Percentiles rank a stretch among this genome's conserved stretches.
Conservation (phyloP, 2,113 vertebrate genomes). For the Seriola dumerili region DNA sequence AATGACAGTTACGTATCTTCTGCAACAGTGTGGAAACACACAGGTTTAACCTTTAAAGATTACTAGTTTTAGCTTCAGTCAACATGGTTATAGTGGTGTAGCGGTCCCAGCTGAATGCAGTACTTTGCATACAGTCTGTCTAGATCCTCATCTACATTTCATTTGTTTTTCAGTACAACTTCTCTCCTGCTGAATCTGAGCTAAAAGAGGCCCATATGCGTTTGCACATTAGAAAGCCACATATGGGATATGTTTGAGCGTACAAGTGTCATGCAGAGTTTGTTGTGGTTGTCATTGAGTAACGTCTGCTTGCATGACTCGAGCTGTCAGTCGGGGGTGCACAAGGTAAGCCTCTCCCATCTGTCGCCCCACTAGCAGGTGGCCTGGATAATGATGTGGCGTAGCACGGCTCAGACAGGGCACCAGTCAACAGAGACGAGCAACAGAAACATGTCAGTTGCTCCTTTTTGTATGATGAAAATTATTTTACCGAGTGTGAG, state of each 20-base stretch:
- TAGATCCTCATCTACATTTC: neutral
- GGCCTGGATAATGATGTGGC: slow-evolving; percentile 70
- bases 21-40: neutral
- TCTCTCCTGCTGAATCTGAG: slow-evolving; percentile 8
- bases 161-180: slow-evolving; percentile 6
- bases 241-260: slow-evolving; percentile 55
- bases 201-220: slow-evolving; percentile 8
- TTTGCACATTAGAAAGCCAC: slow-evolving; percentile 38
- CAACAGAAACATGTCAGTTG: neutral
- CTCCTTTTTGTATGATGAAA: slow-evolving; percentile 2
- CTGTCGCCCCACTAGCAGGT: slow-evolving; percentile 69
- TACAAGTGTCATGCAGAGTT: slow-evolving; percentile 64
- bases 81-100: neutral
- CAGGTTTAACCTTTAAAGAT: neutral
- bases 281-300: slow-evolving; percentile 68
- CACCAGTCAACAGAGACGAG: slow-evolving; percentile 31
- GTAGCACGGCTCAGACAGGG: slow-evolving; percentile 37
- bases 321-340: slow-evolving; percentile 59
- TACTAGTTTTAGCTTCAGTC: neutral
- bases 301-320: slow-evolving; percentile 60
- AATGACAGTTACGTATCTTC: too few relatives aligned
- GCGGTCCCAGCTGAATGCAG: neutral
- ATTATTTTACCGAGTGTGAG: slow-evolving; percentile 17
- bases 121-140: neutral
- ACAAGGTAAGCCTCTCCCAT: slow-evolving; percentile 71